Evolutionary conservation across 2,888 invertebrate species (phyloP).

Genomic region (Tetranychus truncatus): DNA sequence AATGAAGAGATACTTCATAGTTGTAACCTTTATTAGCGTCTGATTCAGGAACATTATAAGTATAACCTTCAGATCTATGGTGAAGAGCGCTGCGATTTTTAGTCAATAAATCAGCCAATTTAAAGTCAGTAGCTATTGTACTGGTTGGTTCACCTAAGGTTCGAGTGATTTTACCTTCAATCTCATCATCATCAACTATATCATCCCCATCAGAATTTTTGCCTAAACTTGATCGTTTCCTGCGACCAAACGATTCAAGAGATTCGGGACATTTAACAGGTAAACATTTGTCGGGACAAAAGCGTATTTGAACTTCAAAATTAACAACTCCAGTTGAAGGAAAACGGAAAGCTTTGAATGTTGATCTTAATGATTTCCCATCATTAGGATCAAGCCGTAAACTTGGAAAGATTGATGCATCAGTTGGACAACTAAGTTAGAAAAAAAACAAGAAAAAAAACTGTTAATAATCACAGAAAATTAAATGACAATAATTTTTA

Average conservation of each 20-base stretch:
- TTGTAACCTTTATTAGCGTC: slow-evolving; percentile 1
- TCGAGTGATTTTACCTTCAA: background rate
- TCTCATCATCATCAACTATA: background rate
- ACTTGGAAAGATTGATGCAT: slow-evolving; percentile 36
- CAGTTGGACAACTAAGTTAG: slow-evolving; percentile 32
- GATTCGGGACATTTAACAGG: slow-evolving; percentile 30
- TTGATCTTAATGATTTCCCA: slow-evolving; percentile 32
- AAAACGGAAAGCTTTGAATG: slow-evolving; percentile 37
- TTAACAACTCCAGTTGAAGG: slow-evolving; percentile 37
- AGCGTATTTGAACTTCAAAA: slow-evolving; percentile 36
- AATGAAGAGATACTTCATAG: background rate
- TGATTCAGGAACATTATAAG: background rate
- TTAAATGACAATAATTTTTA: background rate
- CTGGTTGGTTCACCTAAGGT: background rate
- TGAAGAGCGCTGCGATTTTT: background rate
- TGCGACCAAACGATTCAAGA: slow-evolving; percentile 16
- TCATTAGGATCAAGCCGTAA: slow-evolving; percentile 33
- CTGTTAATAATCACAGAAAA: background rate
- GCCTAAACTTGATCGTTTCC: slow-evolving; percentile 13
- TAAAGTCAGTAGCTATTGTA: background rate
- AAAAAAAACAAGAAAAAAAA: slow-evolving; percentile 25
- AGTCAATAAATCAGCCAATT: background rate
- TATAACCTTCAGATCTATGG: background rate
- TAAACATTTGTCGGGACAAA: slow-evolving; percentile 36
- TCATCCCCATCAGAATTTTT: background rate